Base-by-base conservation (phyloP, 2,113 vertebrate species). In the Sylvietta virens region DNA sequence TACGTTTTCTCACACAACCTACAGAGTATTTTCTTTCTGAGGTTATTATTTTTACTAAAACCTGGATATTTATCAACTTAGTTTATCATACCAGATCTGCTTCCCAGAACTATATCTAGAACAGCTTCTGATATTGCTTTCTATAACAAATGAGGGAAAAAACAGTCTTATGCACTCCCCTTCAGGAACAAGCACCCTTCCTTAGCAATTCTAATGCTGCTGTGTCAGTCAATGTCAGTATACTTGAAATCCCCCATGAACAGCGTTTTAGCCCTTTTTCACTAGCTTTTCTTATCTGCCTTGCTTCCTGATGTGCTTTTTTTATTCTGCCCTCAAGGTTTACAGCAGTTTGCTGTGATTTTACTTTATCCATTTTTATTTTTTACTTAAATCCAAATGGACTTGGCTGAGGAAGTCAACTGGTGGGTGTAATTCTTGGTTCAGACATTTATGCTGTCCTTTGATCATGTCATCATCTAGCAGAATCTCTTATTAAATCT, bases 301-400 rank as follows among this genome's bases (percentile, higher is more conserved):
- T 86, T 96, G 84, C 50, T 96, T 96, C 60, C 77, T 93, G 66
- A 65, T 95, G 44, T 94, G 76, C 80, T 96, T 93, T 89, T 84
- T 81, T 95, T 91, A 96, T 97, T 92, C 69, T 97, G 86, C 82
- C 95, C 64, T 86, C 69, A 65, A 94, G 90, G 92, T 97, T 96
- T 97, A 69, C 86, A 95, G 86, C 31, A 67, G 79, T 94, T 96
- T 96, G 44, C 94, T 92, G 19, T 95, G 54, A 94, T 97, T 96
- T 95, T 94, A 91, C 66, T 81, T 74, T 91, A 90, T 44, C n/a
- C 57, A 66, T 95, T 96, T 95, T 95, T 76, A 42, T 94, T 88
- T 96, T 95, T 78, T 51, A 26, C 66, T 84, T 94, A 97, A 95
- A 96, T 88, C 40, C 70, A 95, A 95, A 95, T 93, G 35, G 60